Evolutionary conservation across 2,888 invertebrate species (phyloP).

Genomic region (Thymelicus sylvestris): DNA sequence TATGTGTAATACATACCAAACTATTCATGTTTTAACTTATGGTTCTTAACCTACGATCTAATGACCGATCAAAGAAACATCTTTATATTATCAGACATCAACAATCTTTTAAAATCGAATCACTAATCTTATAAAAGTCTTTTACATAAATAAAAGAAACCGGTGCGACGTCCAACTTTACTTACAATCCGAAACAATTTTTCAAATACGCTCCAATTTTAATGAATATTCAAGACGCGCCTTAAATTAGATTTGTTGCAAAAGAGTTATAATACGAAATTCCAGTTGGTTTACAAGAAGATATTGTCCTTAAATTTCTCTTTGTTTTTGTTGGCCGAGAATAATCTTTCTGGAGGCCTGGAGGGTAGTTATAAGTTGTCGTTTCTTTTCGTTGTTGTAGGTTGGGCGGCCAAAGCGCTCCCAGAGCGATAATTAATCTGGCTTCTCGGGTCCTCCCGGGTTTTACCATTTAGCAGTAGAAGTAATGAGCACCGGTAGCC

Average conservation of each 20-base stretch:
- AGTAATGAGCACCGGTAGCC: constrained; percentile 58
- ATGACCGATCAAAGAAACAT: no score
- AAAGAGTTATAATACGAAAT: constrained; percentile 35
- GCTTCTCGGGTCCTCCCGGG: constrained; percentile 49
- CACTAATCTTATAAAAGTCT: neutral
- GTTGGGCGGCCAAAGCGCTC: constrained; percentile 44
- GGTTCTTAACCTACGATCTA: no score
- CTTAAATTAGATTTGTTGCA: constrained; percentile 38
- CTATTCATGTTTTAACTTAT: no score
- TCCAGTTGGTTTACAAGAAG: constrained; percentile 29
- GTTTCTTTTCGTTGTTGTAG: constrained; percentile 46
- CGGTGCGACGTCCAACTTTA: constrained; percentile 1
- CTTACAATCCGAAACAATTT: constrained; percentile 35
- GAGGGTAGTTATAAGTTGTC: constrained; percentile 42
- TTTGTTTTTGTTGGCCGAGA: constrained; percentile 26
- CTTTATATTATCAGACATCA: no score
- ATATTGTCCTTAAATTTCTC: constrained; percentile 34
- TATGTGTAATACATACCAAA: no score
- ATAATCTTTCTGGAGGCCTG: constrained; percentile 7
- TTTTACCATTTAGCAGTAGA: constrained; percentile 55
- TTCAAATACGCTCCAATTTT: constrained; percentile 35
- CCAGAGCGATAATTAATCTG: constrained; percentile 64
- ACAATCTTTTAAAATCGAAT: neutral
- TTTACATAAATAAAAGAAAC: constrained; percentile 1
- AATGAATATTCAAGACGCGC: constrained; percentile 35